A percentile compares a stretch with the other conserved stretches of the same genome.
phyloP scores from a whole-genome alignment of 64 coral and sea anemone genomes.

The Astreopora myriophthalma region DNA sequence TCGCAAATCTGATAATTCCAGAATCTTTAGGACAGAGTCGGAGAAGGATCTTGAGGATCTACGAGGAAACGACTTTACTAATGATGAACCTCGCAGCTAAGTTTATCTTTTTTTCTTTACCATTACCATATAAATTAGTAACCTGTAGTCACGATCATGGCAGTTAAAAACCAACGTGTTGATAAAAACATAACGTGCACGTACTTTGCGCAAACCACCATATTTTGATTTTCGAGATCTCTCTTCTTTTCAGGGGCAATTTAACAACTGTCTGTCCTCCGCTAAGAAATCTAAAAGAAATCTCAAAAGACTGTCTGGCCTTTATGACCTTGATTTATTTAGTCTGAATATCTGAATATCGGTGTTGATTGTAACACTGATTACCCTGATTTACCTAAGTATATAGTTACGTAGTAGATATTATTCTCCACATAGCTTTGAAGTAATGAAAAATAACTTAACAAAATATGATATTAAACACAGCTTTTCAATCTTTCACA shows the following conservation, averaged over 20 bases:
- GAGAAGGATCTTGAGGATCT: constrained; percentile 13
- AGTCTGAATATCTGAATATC: constrained; percentile 49
- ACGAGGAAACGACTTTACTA: not conserved
- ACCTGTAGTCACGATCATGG: not conserved
- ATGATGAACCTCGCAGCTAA: not conserved
- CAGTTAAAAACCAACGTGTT: constrained; percentile 25
- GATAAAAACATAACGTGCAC: constrained; percentile 43
- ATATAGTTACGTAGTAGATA: constrained; percentile 41
- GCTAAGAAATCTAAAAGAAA: constrained; percentile 47
- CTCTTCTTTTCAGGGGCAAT: constrained; percentile 30
- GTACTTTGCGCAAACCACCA: constrained; percentile 28
- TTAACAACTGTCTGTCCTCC: constrained; percentile 47
- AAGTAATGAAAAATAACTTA: constrained; percentile 42
- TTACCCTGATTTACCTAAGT: not conserved
- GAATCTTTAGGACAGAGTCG: constrained; percentile 12
- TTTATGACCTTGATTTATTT: constrained; percentile 68
- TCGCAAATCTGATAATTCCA: constrained; percentile 34
- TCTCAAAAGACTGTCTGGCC: constrained; percentile 34
- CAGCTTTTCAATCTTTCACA: constrained; percentile 52
- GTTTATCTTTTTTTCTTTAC: not conserved
- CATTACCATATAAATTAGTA: not conserved
- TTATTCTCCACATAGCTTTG: constrained; percentile 60
- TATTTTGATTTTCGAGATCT: constrained; percentile 42
- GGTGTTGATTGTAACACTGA: not conserved
- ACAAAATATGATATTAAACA: constrained; percentile 19